Evolutionary conservation across 2,113 vertebrate genomes (phyloP).

Genomic region (Mungos mungo): DNA sequence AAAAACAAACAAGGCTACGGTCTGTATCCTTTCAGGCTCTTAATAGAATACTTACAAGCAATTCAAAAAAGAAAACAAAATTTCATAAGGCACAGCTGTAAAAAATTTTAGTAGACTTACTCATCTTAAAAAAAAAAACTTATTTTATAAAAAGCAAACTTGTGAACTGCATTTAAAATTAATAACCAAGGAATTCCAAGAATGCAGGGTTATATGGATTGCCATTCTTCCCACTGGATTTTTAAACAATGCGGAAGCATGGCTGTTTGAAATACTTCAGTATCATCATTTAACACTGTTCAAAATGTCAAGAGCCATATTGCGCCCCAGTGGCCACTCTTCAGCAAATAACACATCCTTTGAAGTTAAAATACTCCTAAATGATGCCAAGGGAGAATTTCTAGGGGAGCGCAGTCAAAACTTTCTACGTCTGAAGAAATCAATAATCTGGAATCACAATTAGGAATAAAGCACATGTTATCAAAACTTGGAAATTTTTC

Average conservation of each 20-base stretch:
- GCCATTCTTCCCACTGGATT: constrained; percentile 49
- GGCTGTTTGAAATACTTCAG: constrained; percentile 57
- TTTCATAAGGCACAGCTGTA: constrained; percentile 15
- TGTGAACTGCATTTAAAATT: constrained; percentile 65
- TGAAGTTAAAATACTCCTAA: constrained; percentile 69
- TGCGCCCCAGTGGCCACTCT: constrained; percentile 57
- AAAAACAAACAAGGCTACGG: not conserved
- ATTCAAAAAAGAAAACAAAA: constrained; percentile 45
- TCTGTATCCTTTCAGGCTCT: not conserved
- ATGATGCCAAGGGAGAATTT: constrained; percentile 53
- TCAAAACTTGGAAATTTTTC: not conserved
- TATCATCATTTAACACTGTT: constrained; percentile 65
- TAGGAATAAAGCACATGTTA: not conserved
- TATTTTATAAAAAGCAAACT: constrained; percentile 39
- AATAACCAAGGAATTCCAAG: constrained; percentile 70
- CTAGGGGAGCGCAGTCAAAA: not conserved
- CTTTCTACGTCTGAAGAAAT: constrained; percentile 42
- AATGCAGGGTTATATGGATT: constrained; percentile 42
- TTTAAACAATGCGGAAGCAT: constrained; percentile 61
- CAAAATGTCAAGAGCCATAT: constrained; percentile 67
- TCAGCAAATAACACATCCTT: constrained; percentile 63
- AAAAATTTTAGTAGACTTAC: constrained; percentile 39
- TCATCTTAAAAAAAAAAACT: not conserved
- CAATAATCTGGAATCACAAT: not conserved
- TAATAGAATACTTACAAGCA: not conserved